Evolutionary conservation across 2,888 invertebrate genomes (phyloP).

Genomic region (Drosophila neotestacea): DNA sequence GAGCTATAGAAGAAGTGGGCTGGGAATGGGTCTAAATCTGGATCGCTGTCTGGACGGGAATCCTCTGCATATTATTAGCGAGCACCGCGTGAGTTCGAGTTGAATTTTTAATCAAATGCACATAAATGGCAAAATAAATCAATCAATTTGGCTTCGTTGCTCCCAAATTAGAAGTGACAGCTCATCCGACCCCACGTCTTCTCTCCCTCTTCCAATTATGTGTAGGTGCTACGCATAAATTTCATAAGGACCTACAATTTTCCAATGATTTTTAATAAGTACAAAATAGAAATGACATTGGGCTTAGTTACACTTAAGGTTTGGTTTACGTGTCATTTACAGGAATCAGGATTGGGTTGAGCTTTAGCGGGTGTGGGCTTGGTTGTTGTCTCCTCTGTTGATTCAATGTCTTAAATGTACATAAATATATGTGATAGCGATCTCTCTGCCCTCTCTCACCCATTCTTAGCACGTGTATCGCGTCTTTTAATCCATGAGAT

Average conservation of each 20-base stretch:
- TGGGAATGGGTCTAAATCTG: neutral
- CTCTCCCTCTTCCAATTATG: neutral
- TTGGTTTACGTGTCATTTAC: slow-evolving; percentile 74
- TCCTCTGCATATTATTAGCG: slow-evolving; percentile 75
- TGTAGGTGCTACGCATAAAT: slow-evolving; percentile 55
- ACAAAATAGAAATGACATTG: slow-evolving; percentile 10
- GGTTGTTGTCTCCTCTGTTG: slow-evolving; percentile 37
- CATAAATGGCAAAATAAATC: slow-evolving; percentile 82
- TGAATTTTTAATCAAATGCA: slow-evolving; percentile 81
- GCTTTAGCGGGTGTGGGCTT: slow-evolving; percentile 6
- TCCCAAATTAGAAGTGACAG: slow-evolving; percentile 77
- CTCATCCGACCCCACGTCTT: neutral
- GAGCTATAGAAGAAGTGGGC: slow-evolving; percentile 24
- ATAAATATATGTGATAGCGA: slow-evolving; percentile 69
- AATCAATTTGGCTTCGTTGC: slow-evolving; percentile 76
- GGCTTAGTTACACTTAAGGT: slow-evolving; percentile 37
- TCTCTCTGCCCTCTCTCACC: slow-evolving; percentile 33
- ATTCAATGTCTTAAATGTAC: slow-evolving; percentile 58
- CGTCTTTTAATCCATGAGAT: slow-evolving; percentile 62
- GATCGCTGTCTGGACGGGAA: slow-evolving; percentile 28
- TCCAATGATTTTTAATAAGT: slow-evolving; percentile 49
- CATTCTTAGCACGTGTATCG: slow-evolving; percentile 45
- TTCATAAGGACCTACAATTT: slow-evolving; percentile 29
- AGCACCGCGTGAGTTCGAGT: slow-evolving; percentile 71
- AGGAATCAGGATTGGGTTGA: slow-evolving; percentile 10